phyloP scores from a whole-genome alignment of 2,113 vertebrate species.

The Copsychus sechellarum region DNA sequence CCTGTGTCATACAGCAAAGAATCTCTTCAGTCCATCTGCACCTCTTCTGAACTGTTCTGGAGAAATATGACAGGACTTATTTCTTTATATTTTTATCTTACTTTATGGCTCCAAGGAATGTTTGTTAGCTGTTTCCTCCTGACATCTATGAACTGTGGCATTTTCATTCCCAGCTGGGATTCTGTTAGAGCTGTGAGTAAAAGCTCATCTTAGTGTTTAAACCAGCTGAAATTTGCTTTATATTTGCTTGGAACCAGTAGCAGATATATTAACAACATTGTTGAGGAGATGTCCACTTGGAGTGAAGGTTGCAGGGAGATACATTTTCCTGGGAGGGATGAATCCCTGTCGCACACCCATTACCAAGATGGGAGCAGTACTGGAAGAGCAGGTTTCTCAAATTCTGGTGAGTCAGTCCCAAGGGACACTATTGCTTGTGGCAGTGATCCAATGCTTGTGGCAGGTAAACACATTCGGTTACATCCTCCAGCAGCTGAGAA shows the following conservation, averaged over 20 bases:
- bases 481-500: not conserved
- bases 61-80: not conserved
- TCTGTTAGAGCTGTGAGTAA: not conserved
- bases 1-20: conserved; percentile 55
- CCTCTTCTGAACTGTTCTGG: conserved; percentile 57
- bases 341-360: fast-evolving
- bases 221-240: not conserved
- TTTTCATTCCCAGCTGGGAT: not conserved
- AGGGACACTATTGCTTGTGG: not conserved
- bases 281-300: not conserved
- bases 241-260: not conserved
- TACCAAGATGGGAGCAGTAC: not conserved
- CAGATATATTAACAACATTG: not conserved
- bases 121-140: not conserved
- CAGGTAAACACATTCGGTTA: not conserved
- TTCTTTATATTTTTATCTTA: not conserved
- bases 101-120: not conserved
- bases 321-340: not conserved
- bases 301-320: not conserved
- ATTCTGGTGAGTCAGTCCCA: not conserved
- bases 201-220: not conserved
- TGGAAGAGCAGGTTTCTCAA: not conserved
- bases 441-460: not conserved
- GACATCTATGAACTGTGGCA: not conserved
- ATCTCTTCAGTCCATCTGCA: conserved; percentile 69